These are phyloP conservation scores for Heterocephalus glaber DNA, from an alignment of 2,113 vertebrate genomes.

Conservation along the genomic window DNA sequence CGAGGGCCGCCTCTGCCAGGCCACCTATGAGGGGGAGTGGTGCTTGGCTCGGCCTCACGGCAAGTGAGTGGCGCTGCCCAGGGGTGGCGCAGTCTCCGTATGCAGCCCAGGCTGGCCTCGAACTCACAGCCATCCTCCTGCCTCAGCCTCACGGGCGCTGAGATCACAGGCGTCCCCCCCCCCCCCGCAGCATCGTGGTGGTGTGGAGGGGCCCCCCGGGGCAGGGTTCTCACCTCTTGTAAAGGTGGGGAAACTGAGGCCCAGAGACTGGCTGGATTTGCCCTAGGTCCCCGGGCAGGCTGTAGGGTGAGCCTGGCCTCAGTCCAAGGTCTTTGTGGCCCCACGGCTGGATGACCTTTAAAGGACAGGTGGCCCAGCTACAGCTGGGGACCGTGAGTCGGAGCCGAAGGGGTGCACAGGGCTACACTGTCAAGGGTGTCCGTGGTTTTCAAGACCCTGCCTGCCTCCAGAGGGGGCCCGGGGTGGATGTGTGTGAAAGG, in stretches of 20 bases:
- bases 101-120: not conserved
- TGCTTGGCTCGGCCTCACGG: conserved; percentile 83
- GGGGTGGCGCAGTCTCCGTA: not conserved
- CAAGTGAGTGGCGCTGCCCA: conserved; percentile 81
- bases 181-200: not conserved
- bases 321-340: not conserved
- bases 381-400: not conserved
- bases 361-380: not conserved
- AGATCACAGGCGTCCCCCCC: not conserved
- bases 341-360: not conserved
- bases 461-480: not conserved
- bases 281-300: not conserved
- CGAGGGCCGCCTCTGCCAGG: conserved; percentile 79
- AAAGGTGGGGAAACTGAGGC: not conserved
- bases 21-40: conserved; percentile 87
- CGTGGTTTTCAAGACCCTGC: not conserved
- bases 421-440: not conserved
- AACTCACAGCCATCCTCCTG: not conserved
- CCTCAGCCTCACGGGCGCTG: not conserved
- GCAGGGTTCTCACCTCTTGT: not conserved
- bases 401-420: not conserved
- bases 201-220: not conserved
- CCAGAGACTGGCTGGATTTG: not conserved
- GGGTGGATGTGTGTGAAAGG: not conserved
- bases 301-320: not conserved